A percentile compares a stretch with the other conserved stretches of the same genome.
phyloP scores from a whole-genome alignment of 2,113 vertebrate genomes.

The Cervus canadensis region DNA sequence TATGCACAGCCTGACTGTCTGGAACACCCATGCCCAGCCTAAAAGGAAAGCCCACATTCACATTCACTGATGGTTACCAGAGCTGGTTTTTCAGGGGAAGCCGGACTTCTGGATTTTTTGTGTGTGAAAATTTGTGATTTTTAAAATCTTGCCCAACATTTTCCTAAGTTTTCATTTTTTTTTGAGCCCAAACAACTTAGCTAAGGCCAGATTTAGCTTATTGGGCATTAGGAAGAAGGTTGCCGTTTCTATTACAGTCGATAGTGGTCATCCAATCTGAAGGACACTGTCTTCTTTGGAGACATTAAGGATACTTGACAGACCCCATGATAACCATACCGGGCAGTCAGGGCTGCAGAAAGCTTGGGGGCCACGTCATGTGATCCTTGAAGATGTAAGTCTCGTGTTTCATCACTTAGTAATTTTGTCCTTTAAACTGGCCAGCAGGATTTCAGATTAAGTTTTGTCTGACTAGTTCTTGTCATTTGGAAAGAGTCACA shows the following conservation, averaged over 20 bases:
- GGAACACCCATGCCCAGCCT: neutral
- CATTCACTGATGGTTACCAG: too few species aligned
- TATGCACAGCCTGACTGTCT: neutral
- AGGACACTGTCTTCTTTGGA: neutral
- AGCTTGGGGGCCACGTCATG: rapidly evolving
- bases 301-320: neutral
- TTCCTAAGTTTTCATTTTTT: neutral
- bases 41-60: neutral
- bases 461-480: neutral
- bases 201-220: neutral
- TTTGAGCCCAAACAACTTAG: neutral
- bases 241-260: neutral
- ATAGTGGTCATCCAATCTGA: neutral
- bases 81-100: neutral
- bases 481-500: neutral
- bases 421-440: neutral
- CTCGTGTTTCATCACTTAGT: neutral
- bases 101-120: neutral
- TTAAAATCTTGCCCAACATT: neutral
- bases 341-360: neutral
- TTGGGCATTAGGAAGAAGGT: neutral
- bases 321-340: rapidly evolving
- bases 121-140: neutral
- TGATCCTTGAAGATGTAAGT: neutral
- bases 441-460: neutral